phyloP scores from a whole-genome alignment of 1,140 invertebrate species.

The Ceratina australensis region DNA sequence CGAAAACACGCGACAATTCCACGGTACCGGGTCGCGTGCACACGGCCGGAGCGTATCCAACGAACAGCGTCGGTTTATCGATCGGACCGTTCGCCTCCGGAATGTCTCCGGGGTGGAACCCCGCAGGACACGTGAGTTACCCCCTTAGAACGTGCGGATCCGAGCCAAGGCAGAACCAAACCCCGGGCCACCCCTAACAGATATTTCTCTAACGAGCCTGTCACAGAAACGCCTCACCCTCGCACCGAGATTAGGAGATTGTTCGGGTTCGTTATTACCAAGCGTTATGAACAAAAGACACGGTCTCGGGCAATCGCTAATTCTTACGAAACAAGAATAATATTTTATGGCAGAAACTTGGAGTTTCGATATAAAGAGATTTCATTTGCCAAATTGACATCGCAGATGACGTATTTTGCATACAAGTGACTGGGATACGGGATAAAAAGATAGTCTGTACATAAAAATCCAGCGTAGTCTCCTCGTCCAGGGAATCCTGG shows the following conservation, averaged over 20 bases:
- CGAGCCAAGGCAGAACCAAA: constrained; percentile 29
- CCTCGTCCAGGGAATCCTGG: neutral
- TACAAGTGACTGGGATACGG: neutral
- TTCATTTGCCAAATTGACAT: too few relatives aligned
- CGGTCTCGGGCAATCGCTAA: too few relatives aligned
- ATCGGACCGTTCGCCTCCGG: constrained; percentile 42
- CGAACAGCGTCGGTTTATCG: constrained; percentile 44
- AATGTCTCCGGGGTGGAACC: constrained; percentile 58
- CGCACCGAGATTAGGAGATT: too few relatives aligned
- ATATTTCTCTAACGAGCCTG: constrained; percentile 30
- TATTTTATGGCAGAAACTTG: too few relatives aligned
- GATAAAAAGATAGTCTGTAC: neutral
- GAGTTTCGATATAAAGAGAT: too few relatives aligned
- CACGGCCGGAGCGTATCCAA: constrained; percentile 24
- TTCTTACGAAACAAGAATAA: too few relatives aligned
- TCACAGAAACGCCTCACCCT: neutral
- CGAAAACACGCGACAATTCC: constrained; percentile 52
- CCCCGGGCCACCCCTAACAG: neutral
- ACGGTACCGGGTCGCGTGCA: constrained; percentile 17
- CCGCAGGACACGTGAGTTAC: constrained; percentile 52
- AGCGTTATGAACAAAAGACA: too few relatives aligned
- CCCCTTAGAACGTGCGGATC: constrained; percentile 39
- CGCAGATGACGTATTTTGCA: neutral
- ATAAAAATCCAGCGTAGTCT: neutral
- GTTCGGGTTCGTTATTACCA: too few relatives aligned